Conservation (phyloP, 2,113 vertebrate species). For the Erinaceus europaeus region DNA sequence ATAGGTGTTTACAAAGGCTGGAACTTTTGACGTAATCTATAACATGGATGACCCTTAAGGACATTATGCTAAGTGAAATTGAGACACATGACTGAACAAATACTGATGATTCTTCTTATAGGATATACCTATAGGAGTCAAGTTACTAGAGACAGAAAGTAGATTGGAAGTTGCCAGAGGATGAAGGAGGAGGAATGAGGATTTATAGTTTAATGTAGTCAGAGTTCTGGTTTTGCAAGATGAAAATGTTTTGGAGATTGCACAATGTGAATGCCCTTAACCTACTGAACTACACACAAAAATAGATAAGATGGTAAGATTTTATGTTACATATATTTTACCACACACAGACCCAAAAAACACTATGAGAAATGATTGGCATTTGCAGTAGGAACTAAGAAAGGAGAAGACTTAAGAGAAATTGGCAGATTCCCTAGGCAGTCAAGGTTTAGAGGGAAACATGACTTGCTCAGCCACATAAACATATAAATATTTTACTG, state of each 20-base stretch:
- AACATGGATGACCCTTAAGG: not conserved
- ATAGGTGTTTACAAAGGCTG: too few species aligned
- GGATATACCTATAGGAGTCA: not conserved
- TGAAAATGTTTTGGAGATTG: not conserved
- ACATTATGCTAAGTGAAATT: not conserved
- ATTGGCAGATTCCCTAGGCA: fast-evolving
- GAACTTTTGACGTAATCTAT: not conserved
- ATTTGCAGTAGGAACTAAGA: not conserved
- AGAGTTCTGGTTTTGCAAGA: not conserved
- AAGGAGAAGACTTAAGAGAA: not conserved
- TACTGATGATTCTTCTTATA: not conserved
- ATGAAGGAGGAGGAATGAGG: too few species aligned
- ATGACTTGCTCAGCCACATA: not conserved
- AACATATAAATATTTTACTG: not conserved
- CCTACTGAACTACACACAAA: not conserved
- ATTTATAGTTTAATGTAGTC: too few species aligned
- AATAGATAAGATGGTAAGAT: not conserved
- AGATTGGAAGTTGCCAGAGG: too few species aligned
- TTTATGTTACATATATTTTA: not conserved
- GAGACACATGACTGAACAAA: not conserved
- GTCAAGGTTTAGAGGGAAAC: too few species aligned
- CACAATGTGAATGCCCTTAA: not conserved
- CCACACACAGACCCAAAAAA: not conserved
- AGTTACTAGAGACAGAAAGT: not conserved
- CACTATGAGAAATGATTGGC: not conserved